Evolutionary conservation across 2,888 invertebrate genomes (phyloP).

Genomic region (Syrphus vitripennis): DNA sequence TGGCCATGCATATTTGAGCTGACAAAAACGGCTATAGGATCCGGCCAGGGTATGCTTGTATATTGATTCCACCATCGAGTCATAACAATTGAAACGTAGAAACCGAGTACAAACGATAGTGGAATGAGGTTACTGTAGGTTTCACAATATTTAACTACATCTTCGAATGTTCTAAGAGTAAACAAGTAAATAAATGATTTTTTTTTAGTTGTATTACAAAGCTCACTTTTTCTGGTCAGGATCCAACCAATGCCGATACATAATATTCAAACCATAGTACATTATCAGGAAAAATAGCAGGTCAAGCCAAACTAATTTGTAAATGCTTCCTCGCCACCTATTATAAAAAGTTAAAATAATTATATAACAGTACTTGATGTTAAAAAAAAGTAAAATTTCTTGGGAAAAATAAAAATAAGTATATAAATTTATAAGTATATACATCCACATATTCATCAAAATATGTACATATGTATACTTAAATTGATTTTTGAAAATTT

Average conservation of each 20-base stretch:
- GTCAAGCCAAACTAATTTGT: slow-evolving; percentile 96
- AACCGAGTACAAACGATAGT: slow-evolving; percentile 95
- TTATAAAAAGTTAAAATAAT: slow-evolving; percentile 76
- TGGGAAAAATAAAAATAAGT: no score
- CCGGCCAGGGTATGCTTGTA: slow-evolving; percentile 92
- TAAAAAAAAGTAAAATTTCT: no score
- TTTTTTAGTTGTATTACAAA: slow-evolving; percentile 12
- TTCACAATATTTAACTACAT: slow-evolving; percentile 91
- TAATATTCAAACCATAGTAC: slow-evolving; percentile 90
- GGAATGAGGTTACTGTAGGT: slow-evolving; percentile 94
- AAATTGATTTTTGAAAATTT: no score
- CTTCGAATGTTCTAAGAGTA: slow-evolving; percentile 88
- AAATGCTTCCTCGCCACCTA: slow-evolving; percentile 97
- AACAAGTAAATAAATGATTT: slow-evolving; percentile 11
- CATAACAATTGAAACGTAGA: slow-evolving; percentile 96
- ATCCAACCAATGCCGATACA: slow-evolving; percentile 88
- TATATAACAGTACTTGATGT: no score
- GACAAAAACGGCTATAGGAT: slow-evolving; percentile 92
- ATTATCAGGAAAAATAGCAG: slow-evolving; percentile 89
- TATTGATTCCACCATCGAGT: slow-evolving; percentile 96
- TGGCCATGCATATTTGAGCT: slow-evolving; percentile 92
- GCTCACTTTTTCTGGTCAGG: slow-evolving; percentile 87
- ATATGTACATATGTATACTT: no score
- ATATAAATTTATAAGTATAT: no score
- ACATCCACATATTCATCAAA: no score